Base-by-base conservation (phyloP, 2,797 vertebrate species). In the Xenentodon cancila region DNA sequence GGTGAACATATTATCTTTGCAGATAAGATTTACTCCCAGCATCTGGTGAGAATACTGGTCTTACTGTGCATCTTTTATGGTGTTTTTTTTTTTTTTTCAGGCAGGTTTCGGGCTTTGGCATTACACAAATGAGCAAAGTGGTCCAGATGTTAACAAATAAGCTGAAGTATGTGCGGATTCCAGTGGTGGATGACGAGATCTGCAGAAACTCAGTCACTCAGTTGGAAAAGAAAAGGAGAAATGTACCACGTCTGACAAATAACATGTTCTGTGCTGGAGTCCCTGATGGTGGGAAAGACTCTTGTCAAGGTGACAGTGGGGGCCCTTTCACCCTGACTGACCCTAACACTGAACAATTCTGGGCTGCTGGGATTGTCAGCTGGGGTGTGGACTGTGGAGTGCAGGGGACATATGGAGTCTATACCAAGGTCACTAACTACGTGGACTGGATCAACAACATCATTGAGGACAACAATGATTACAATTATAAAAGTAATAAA, bases 241-340 rank as follows among this genome's bases (percentile, higher is more conserved):
- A 0, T 0, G 0, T 74, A 17, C 78, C 76, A 22, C 0, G 0
- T 18, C 18, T 91, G 53, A 82, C 91, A 27, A 16, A 73, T 22
- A 92, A 91, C 77, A 92, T 92, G 92, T 89, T 92, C 60, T 93
- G 91, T 18, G 91, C 84, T 57, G 88, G 90, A 62, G 0, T 62
- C 1, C 73, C 79, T 30, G 74, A 83, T 7, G 85, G 75, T 5
- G 59, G 53, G 12, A 77, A 73, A 19, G 90, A 92, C 52, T 77
- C 90, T 0, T 92, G 91, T 46, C 7, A 20, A 0, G 91, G 89
- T 9, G 88, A 92, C 74, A 9, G 15, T 20, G 90, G 90, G 0
- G 0, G 90, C 0, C 61, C 86, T 20, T 84, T 81, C 1, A 61
- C 80, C 22, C 25, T 91, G 42, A 47, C 4, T 5, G 17, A 71